Base-by-base conservation (phyloP, 2,113 vertebrate genomes). In the Larimichthys polyactis region DNA sequence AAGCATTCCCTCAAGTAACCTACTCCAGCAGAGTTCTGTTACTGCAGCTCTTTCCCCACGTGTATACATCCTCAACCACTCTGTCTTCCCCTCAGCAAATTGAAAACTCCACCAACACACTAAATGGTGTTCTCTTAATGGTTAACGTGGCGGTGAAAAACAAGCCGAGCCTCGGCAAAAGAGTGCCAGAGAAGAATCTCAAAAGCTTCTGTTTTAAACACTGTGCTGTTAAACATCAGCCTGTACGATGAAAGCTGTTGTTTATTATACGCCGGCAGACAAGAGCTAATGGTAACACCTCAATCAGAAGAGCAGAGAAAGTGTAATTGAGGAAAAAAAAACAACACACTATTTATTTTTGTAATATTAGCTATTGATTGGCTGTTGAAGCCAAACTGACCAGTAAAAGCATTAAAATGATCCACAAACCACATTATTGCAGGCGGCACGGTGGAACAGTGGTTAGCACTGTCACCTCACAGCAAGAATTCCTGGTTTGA, bases 21-120 rank as follows among this genome's bases (percentile, higher is more conserved):
- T 71, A 71, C 90, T 88, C 72, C 94, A 94, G 88, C 93, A 91
- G 92, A 90, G 91, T 90, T 92, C 91, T 87, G 87, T 90, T 90
- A 90, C 92, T 71, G 83, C 88, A 75, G 82, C 81, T 87, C 81
- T 86, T 81, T 67, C 89, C 92, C 92, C 86, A 83, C 59, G 87
- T 90, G 89, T 81, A 91, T 91, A 89, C 82, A 90, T 82, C 82
- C 89, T 86, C 86, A 68, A 82, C 92, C 43, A 27, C 83, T 82
- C 85, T 51, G 76, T 72, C 84, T 89, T 72, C 87, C 89, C 92
- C 84, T 84, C 83, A 89, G 92, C 92, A 77, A 86, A 72, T 5
- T 66, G 59, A 87, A 86, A 90, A 86, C 75, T 87, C 85, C 73
- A 90, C 71, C 88, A 82, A 83, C 83, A 85, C 84, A 87, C 81